Base-by-base conservation (phyloP, 2,113 vertebrate species). In the Trachemys scripta region DNA sequence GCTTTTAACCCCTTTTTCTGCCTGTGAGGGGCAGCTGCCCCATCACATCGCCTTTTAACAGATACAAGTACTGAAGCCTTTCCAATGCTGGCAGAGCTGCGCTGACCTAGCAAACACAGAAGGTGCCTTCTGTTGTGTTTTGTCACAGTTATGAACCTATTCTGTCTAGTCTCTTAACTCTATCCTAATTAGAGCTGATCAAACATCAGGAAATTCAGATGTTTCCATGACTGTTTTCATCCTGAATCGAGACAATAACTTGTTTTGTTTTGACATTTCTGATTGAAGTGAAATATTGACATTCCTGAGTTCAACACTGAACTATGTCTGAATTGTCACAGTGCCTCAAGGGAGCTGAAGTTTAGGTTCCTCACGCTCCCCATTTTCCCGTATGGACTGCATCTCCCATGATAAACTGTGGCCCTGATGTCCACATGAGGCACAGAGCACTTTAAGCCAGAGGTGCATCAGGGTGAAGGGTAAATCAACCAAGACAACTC, bases 151-250 rank as follows among this genome's bases (percentile, higher is more conserved):
- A 81, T 0, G 0, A 8, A 94, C 24, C 93, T 92, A 49, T 78
- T 82, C 85, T 0, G 0, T 25, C 50, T 4, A 80, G 42, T 82
- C 85, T 75, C 65, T 49, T 0, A 0, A 65, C 50, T 0, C 0
- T 31, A 35, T 4, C 35, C 78, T 51, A 82, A 95, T 25, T n/a
- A 50, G 76, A 82, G 35, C 35, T 5, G 59, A 86, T 65, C 59
- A 51, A 57, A 91, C 89, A 45, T 22, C 80, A 80, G 80, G 19
- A 90, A 50, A 59, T 14, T 45, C 80, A 92, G 82, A 31, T 24
- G 51, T 89, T 51, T 45, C 14, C 78, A 51, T 12, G 29, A 29
- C 1, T 1, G 20, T 19, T 76, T 35, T 42, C 47, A 47, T 79
- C 51, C 80, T 1, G 0, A 11, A 84, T 57, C 29, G 0, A 0